Base-by-base conservation (phyloP, 2,113 vertebrate species). In the Rhineura floridana region DNA sequence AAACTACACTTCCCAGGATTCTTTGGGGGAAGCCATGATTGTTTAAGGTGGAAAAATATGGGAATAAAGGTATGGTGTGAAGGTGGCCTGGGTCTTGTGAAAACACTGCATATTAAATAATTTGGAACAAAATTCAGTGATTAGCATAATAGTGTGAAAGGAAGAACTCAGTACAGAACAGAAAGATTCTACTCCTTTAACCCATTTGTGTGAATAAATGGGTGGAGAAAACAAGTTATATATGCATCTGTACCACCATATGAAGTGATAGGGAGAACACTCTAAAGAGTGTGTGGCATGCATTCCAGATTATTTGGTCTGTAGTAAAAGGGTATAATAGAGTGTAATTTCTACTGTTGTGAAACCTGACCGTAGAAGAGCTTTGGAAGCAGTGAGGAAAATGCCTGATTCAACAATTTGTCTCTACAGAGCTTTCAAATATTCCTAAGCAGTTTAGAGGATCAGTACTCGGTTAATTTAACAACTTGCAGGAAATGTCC, bases 401-500 rank as follows among this genome's bases (percentile, higher is more conserved):
- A 52, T 55, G n/a, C 50, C 78, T 52, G 28, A 81, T 81, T 81
- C 52, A 81, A 59, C 17, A 55, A 59, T 81, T 55, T 63, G 12
- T 81, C 55, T 63, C 33, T 42, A 8, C 50, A 7, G 25, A 73
- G 39, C 23, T 63, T 82, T 59, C 59, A 30, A 82, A 65, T 65
- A 30, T 65, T 12, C 80, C 55, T 44, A 65, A 82, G 80, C 4
- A 11, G 80, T 44, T 82, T 65, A 82, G 39, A 82, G 80, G 50
- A 73, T 62, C 39, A 44, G 52, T 55, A 62, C 70, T 44, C 75
- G n/a, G 76, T 76, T 62, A 63, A 85, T 75, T 73, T 62, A 76
- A 85, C 55, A 85, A 85, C 55, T 76, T 85, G 83, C 70, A 85
- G 25, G 30, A 85, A 42, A 75, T 46, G 83, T 76, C 28, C 36